Evolutionary conservation across 92 coral and sea anemone genomes (phyloP).

Genomic region (Epizoanthus rinbou): DNA sequence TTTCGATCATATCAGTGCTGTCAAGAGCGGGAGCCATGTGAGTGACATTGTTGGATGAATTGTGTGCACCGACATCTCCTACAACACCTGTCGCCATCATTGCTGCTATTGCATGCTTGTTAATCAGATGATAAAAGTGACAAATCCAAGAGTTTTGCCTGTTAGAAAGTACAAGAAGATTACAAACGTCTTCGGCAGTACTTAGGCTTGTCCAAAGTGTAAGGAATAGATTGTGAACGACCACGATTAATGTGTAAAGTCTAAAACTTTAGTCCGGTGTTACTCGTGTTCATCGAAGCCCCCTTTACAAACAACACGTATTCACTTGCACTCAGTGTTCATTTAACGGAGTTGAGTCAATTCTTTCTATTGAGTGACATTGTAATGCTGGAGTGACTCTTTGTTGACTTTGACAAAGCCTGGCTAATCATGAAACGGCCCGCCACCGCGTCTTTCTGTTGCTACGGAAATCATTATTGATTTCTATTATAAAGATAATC

Average conservation of each 20-base stretch:
- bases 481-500: too few relatives aligned
- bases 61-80: neutral
- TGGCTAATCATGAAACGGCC: slow-evolving; percentile 7
- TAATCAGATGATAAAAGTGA: neutral
- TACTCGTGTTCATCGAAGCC: neutral
- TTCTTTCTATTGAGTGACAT: slow-evolving; percentile 15
- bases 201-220: too few relatives aligned
- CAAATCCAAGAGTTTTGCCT: too few relatives aligned
- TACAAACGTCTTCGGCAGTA: too few relatives aligned
- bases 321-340: slow-evolving; percentile 18
- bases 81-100: neutral
- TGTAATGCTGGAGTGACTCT: slow-evolving; percentile 24
- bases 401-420: slow-evolving; percentile 45
- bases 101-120: neutral
- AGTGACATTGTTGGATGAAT: slow-evolving; percentile 2
- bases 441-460: slow-evolving; percentile 33
- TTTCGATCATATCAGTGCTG: slow-evolving; percentile 46
- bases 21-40: slow-evolving; percentile 11
- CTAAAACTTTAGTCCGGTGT: neutral
- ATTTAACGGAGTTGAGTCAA: slow-evolving; percentile 34
- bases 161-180: too few relatives aligned
- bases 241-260: neutral
- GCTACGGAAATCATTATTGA: slow-evolving; percentile 23
- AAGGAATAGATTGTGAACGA: too few relatives aligned
- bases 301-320: neutral